Evolutionary conservation across 2,113 vertebrate genomes (phyloP), one percentile per base, ranked within the genome.

Genomic region (Heterocephalus glaber): DNA sequence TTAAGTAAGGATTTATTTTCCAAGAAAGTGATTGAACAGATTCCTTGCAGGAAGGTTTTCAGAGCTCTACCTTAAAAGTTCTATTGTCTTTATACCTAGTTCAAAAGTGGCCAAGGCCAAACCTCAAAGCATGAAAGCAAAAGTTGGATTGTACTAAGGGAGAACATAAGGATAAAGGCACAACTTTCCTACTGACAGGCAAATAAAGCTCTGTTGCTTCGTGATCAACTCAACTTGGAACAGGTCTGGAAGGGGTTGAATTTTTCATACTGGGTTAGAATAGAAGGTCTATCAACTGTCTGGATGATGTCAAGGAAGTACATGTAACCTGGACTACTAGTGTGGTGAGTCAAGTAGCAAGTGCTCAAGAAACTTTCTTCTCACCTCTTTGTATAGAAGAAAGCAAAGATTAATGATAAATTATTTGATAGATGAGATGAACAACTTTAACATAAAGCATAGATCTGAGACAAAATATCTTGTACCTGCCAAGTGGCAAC

Each of bases 1-100:
- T 81, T 87, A 95, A 90, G 44, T 95, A 93, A 86, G 80, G 49
- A 44, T 96, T 86, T 85, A 54, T 96, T 86, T 94, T 68, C 52
- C 30, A 90, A 93, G 72, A 95, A 93, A 85, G 47, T 66, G 20
- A 90, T 60, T 72, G 56, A 52, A n/a, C 52, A 86, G 20, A n/a
- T 79, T 82, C 38, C 22, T 77, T 91, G 10, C 26, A 89, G 82
- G 94, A 90, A 66, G 41, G 63, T 81, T 38, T 70, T 70, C n/a
- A 65, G 79, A 94, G 38, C 20, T 66, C 44, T 88, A 24, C 65
- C 74, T 70, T 77, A 56, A 76, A 94, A 58, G 12, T 93, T 63
- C 47, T 85, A 1, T 83, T 72, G 58, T 74, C n/a, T 95, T 86
- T 95, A 84, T n/a, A 56, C 33, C 44, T 28, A 38, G 35, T 92